Evolutionary conservation across 2,888 invertebrate genomes (phyloP).

Genomic region (Brenthis ino): DNA sequence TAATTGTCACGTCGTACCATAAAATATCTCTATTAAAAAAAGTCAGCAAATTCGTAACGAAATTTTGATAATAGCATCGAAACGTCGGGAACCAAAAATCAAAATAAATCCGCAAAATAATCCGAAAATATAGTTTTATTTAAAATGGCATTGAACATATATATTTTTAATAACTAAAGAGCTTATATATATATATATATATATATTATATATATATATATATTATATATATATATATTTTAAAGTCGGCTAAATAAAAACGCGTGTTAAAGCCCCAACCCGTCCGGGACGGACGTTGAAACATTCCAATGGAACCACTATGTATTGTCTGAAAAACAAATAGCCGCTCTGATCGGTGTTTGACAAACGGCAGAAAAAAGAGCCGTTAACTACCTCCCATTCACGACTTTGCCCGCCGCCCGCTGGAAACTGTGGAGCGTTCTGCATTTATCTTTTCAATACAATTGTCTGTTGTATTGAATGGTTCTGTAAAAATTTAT

Average conservation of each 20-base stretch:
- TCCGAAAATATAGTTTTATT: too few relatives aligned
- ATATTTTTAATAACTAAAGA: too few relatives aligned
- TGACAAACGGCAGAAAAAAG: conserved; percentile 27
- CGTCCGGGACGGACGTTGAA: neutral
- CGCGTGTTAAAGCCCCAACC: neutral
- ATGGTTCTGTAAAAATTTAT: neutral
- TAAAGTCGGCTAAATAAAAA: neutral
- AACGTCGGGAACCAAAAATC: too few relatives aligned
- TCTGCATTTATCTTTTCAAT: conserved; percentile 3
- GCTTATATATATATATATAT: too few relatives aligned
- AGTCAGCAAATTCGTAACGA: too few relatives aligned
- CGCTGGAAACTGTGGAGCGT: conserved; percentile 1
- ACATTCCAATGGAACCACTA: neutral
- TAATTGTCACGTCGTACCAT: too few relatives aligned
- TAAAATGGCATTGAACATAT: too few relatives aligned
- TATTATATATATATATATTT: too few relatives aligned
- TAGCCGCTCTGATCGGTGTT: conserved; percentile 26
- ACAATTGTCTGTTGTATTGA: conserved; percentile 2
- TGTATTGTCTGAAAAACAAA: conserved; percentile 25
- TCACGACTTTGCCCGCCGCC: conserved; percentile 12
- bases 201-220: too few relatives aligned
- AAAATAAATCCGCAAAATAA: too few relatives aligned
- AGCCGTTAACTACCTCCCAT: conserved; percentile 25
- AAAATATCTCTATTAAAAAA: too few relatives aligned
- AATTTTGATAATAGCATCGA: too few relatives aligned